Conservation (phyloP, 2,113 vertebrate species). For the Sus scrofa region DNA sequence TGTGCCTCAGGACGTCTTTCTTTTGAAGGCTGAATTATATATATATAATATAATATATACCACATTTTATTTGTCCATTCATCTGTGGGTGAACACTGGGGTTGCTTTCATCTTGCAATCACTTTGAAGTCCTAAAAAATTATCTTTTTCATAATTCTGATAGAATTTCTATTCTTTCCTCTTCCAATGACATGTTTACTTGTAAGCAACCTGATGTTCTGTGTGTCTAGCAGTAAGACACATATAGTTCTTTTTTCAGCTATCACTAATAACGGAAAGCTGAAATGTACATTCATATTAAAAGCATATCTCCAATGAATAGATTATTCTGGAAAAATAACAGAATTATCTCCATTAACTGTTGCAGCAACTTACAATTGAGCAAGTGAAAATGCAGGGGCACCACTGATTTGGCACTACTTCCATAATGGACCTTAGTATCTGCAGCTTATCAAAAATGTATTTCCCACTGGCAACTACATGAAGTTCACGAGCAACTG, state of each 20-base stretch:
- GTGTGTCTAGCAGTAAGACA: neutral
- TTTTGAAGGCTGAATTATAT: neutral
- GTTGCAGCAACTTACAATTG: neutral
- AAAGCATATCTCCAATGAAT: neutral
- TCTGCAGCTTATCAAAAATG: neutral
- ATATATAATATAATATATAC: too few species aligned
- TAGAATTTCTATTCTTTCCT: neutral
- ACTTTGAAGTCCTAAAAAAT: neutral
- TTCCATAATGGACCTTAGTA: neutral
- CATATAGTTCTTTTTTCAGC: neutral
- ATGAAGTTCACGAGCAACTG: neutral
- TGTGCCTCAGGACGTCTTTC: neutral
- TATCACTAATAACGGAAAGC: neutral
- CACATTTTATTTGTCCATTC: too few species aligned
- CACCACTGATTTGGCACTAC: accelerated
- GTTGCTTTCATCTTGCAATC: neutral
- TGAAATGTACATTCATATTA: neutral
- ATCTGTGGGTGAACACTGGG: too few species aligned
- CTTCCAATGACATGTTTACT: neutral
- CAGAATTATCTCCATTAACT: neutral
- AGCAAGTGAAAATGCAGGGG: neutral
- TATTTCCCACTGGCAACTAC: too few species aligned
- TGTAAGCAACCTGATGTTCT: neutral
- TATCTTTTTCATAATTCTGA: neutral
- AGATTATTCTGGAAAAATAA: neutral